Base-by-base conservation (phyloP, 2,888 invertebrate species). In the Creontiades dilutus region DNA sequence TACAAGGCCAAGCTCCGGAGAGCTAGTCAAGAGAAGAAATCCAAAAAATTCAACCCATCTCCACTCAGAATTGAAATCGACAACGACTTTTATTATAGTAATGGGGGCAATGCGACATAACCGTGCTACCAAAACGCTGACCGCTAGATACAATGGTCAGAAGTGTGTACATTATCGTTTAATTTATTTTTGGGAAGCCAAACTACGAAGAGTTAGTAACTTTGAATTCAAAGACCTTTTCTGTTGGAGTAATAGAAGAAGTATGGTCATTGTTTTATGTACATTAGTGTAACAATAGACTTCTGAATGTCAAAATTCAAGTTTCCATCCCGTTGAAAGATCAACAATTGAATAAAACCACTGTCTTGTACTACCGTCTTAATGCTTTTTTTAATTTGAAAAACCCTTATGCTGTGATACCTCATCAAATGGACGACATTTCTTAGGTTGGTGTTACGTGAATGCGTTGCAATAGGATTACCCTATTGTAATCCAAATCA, bases 21-120 rank as follows among this genome's bases (percentile, higher is more conserved):
- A 48, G 81, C 81, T 14, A 82, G 61, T 57, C 82, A 68, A 23
- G 61, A 82, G 14, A 89, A 89, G 28, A 88, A 88, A 57, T 82
- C 89, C 23, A 89, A 82, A 19, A 78, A 90, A 57, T 86, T 90
- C 90, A 52, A 46, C 48, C 90, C 86, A 23, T 89, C 91, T 9
- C 91, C 90, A 9, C 87, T 91, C 48, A 68, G 90, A 81, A 92
- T 92, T 55, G 92, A 92, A 91, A 91, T 92, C 86, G 92, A 92
- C 90, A 92, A 92, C 89, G 92, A 92, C 89, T 90, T 91, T 55
- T 92, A 92, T 55, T 91, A 91, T 82, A 91, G 89, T 75, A 84
- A 89, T 23, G 82, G 89, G 0, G 68, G 82, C n/a, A 75, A 68
- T 12, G 80, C 88, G n/a, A 76, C 88, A 37, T 88, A 57, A 61